Evolutionary conservation across 2,888 invertebrate genomes (phyloP), one percentile per base, ranked within the genome.

Genomic region (Pyrgus malvae): DNA sequence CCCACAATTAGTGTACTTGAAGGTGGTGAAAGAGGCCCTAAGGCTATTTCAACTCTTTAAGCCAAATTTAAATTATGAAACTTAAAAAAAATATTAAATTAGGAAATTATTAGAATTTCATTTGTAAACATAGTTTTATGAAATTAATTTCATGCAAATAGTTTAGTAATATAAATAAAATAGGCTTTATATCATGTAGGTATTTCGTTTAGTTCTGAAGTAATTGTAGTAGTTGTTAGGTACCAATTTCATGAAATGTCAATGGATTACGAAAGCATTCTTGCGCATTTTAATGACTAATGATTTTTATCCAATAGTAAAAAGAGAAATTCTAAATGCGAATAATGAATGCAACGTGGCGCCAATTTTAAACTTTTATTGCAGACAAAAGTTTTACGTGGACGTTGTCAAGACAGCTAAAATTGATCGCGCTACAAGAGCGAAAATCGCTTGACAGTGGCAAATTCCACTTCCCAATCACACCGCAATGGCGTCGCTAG

Each of bases 401-500:
- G 42, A 35, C 25, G 44, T 23, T 3, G 42, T 23, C 42, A 42
- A 19, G 12, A 37, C 14, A 37, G 29, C 27, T 23, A 37, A 38
- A 45, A 45, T 38, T 53, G 45, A 45, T 53, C 45, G 38, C 14
- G 45, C 12, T 38, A 3, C 45, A 53, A 40, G 19, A 23, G 29
- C 45, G 45, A 38, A 5, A 53, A 23, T 53, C 12, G 45, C 19
- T 4, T 53, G 38, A 11, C 53, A 4, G 5, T 12, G 38, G 23
- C 53, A 35, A 29, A 16, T 53, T 45, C 25, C 38, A 38, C 31
- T 29, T 45, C 31, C 11, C 37, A 44, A 51, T 44, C 53, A 45
- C 45, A 14, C 53, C 31, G 53, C 53, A 53, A 53, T 53, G 53
- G 53, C 53, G 53, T 19, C 42, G 35, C 44, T 37, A 29, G 37